Conservation (phyloP, 2,888 invertebrate species). For the Eudemis profundana region DNA sequence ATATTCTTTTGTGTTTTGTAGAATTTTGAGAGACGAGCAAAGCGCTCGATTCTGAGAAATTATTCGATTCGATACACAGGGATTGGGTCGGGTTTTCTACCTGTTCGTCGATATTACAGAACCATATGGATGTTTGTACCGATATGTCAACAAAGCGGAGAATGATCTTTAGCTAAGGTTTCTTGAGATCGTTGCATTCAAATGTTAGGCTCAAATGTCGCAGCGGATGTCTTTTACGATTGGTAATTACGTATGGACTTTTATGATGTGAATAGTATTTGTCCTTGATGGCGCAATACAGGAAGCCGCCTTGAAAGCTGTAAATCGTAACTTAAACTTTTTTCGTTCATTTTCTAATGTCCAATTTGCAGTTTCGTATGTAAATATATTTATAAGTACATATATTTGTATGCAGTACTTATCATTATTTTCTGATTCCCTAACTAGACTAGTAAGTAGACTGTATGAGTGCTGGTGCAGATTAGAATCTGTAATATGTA, state of each 20-base stretch:
- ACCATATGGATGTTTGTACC: slow-evolving; percentile 18
- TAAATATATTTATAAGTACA: too few species aligned
- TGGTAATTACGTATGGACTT: slow-evolving; percentile 49
- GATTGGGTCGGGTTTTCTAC: slow-evolving; percentile 50
- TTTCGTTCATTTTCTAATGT: neutral
- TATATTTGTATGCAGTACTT: too few species aligned
- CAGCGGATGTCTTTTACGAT: slow-evolving; percentile 45
- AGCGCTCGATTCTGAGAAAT: slow-evolving; percentile 65
- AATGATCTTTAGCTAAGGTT: slow-evolving; percentile 10
- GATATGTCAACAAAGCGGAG: slow-evolving; percentile 14
- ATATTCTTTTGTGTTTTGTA: slow-evolving; percentile 58
- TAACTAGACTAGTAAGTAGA: too few species aligned
- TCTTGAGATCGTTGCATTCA: slow-evolving; percentile 42
- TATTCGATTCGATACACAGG: slow-evolving; percentile 65
- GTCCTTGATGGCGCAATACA: slow-evolving; percentile 44
- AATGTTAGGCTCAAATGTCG: slow-evolving; percentile 6
- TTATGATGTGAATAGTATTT: slow-evolving; percentile 47
- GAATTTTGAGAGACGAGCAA: slow-evolving; percentile 55
- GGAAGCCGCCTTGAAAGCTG: slow-evolving; percentile 42
- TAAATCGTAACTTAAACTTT: slow-evolving; percentile 4
- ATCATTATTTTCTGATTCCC: neutral
- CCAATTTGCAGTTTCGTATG: neutral
- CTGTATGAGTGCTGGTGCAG: too few species aligned
- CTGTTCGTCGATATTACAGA: slow-evolving; percentile 32
- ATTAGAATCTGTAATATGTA: slow-evolving; percentile 20